Evolutionary conservation across 2,888 invertebrate species (phyloP).

Genomic region (Troilus luridus): DNA sequence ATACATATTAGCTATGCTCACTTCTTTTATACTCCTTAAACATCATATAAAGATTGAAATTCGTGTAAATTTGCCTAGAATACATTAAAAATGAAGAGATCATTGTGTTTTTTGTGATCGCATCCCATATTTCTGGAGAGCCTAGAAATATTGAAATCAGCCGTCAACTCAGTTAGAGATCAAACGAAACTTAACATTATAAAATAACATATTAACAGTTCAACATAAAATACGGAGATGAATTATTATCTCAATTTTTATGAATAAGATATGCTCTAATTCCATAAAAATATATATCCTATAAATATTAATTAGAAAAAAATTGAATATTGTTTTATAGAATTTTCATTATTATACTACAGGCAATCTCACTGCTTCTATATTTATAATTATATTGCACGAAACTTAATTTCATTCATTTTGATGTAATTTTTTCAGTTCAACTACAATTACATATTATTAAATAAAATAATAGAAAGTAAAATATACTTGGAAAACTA

Average conservation of each 20-base stretch:
- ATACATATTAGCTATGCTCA: too few species aligned
- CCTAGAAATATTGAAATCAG: background rate
- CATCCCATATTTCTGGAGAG: background rate
- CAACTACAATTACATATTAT: too few species aligned
- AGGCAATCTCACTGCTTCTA: background rate
- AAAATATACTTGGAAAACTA: background rate
- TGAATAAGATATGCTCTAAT: background rate
- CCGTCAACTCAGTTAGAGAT: background rate
- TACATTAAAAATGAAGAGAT: background rate
- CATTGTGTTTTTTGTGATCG: background rate
- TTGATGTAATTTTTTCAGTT: too few species aligned
- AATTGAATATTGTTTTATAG: background rate
- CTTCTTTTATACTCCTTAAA: too few species aligned
- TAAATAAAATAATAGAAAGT: background rate
- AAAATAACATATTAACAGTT: too few species aligned
- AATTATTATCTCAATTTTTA: background rate
- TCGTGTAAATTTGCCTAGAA: background rate
- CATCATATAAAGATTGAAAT: background rate
- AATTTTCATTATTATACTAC: background rate
- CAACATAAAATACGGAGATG: background rate
- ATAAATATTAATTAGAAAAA: background rate
- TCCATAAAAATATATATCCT: background rate
- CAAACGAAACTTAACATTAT: background rate
- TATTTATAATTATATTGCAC: background rate
- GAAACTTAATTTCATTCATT: background rate